Evolutionary conservation across 1,140 invertebrate species (phyloP).

Genomic region (Listronotus bonariensis): DNA sequence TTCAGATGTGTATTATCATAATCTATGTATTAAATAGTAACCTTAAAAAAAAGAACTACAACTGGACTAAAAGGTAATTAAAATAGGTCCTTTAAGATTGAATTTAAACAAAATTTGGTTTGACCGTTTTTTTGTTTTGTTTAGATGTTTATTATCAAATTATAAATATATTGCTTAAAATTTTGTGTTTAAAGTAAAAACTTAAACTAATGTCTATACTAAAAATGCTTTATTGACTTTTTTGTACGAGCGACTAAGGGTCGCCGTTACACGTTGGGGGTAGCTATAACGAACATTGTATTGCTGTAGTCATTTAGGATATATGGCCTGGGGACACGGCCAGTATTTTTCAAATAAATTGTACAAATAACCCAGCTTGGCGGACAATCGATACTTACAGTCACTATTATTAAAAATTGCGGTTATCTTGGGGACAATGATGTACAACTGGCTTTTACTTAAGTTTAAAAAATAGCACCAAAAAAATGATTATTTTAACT

Average conservation of each 20-base stretch:
- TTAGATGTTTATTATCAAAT: no score
- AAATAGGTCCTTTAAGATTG: no score
- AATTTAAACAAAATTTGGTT: no score
- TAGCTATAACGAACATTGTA: constrained; percentile 34
- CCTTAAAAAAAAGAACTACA: no score
- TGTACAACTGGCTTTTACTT: constrained; percentile 6
- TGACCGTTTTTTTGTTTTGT: no score
- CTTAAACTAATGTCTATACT: neutral
- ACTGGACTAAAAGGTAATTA: no score
- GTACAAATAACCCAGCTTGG: constrained; percentile 21
- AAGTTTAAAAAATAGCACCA: no score
- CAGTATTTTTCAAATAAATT: constrained; percentile 30
- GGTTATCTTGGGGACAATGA: constrained; percentile 11
- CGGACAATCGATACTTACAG: constrained; percentile 18
- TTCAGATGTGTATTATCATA: no score
- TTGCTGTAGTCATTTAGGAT: constrained; percentile 33
- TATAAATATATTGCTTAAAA: no score
- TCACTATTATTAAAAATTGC: constrained; percentile 31
- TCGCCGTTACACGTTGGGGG: constrained; percentile 17
- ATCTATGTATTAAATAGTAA: no score
- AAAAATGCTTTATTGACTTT: constrained; percentile 28
- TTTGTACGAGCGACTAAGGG: constrained; percentile 10
- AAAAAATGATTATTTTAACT: no score
- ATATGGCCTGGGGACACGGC: constrained; percentile 34
- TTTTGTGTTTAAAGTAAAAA: no score